Evolutionary conservation across 1,140 invertebrate species (phyloP), one percentile per base, ranked within the genome.

Genomic region (Drosophila ercepeae): DNA sequence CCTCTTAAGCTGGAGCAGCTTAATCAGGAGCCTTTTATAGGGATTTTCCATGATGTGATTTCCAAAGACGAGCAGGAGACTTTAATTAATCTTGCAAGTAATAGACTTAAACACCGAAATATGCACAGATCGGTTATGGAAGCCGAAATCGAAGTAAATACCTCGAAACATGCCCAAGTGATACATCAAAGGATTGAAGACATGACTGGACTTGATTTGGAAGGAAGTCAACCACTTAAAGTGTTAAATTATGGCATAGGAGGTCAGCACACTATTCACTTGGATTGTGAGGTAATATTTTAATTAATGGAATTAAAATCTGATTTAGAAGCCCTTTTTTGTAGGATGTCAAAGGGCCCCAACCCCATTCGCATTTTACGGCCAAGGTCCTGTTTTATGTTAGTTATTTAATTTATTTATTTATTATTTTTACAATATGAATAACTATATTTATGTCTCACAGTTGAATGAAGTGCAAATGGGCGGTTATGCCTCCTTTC

Each of bases 401-500:
- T 63, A 86, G 77, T 81, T 18, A 36, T 3, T 14, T 0, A 11
- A 21, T 32, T 13, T n/a, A 7, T 18, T 25, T 27, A 5, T 19
- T 6, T 1, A n/a, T 39, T 18, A 2, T 4, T 34, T 9, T 3
- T 4, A 32, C 29, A 39, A 25, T 4, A 13, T 36, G 1, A 48
- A 29, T 29, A n/a, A n/a, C n/a, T 49, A 2, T 18, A 4, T 2
- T 1, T 34, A 19, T 7, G 9, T 6, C 1, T 21, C 5, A 3
- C 29, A 98, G 97, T 96, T 99, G 95, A 96, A 94, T 76, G 97
- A 98, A 89, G 97, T 99, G 41, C 94, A 96, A 36, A 96, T 97
- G 90, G 98, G 98, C 4, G 98, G 98, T 18, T 96, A 95, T 4
- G 99, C 98, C 0, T 98, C 98, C 13, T 99, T 99, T 91, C 97